Evolutionary conservation across 1,140 invertebrate species (phyloP).

Genomic region (Heliothis virescens): DNA sequence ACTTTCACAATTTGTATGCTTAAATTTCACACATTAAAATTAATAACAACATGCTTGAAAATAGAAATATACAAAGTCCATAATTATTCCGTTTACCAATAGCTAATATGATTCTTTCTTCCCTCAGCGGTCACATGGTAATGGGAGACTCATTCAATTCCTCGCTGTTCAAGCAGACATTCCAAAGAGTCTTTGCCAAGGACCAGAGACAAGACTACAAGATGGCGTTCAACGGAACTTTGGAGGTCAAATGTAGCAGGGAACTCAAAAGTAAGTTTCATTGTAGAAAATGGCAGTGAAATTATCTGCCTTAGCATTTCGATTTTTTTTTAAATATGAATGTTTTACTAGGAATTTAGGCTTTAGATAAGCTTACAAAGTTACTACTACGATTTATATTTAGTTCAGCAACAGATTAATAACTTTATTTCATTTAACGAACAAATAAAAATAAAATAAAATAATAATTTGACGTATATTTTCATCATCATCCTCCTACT

Average conservation of each 20-base stretch:
- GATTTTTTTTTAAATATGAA: too few relatives aligned
- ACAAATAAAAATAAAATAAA: too few relatives aligned
- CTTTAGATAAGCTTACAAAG: too few relatives aligned
- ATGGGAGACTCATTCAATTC: conserved; percentile 99
- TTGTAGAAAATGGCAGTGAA: background rate
- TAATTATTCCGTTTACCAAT: background rate
- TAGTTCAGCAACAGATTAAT: too few relatives aligned
- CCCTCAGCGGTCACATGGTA: conserved; percentile 97
- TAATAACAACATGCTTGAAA: background rate
- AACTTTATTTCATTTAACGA: too few relatives aligned
- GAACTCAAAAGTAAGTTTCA: conserved; percentile 91
- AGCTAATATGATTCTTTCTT: conserved; percentile 36
- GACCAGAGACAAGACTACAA: conserved; percentile 97
- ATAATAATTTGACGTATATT: too few relatives aligned
- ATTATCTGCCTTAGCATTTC: too few relatives aligned
- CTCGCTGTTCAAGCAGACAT: conserved; percentile 99
- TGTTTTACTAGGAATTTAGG: too few relatives aligned
- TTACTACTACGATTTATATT: too few relatives aligned
- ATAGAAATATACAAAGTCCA: background rate
- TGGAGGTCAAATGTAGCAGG: conserved; percentile 98
- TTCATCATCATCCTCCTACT: too few relatives aligned
- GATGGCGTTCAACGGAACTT: conserved; percentile 99
- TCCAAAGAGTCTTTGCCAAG: conserved; percentile 98
- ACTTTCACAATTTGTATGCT: background rate
- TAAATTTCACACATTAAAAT: background rate